Base-by-base conservation (phyloP, 2,888 invertebrate species). In the Ormyrus thymus region DNA sequence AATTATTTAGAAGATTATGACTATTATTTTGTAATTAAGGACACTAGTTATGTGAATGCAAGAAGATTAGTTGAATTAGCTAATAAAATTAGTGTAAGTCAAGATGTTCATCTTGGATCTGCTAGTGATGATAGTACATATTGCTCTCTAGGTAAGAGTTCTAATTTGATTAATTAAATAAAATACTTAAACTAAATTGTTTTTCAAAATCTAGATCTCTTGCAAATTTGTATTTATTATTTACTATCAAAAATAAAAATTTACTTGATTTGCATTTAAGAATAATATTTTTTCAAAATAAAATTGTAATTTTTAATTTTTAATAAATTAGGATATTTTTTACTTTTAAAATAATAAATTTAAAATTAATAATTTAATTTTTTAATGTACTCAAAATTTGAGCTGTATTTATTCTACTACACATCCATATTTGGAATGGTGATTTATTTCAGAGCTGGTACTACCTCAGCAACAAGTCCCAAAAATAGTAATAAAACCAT, bases 1-100 rank as follows among this genome's bases (percentile, higher is more conserved):
- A 97, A 97, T 89, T 97, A 95, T 90, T 91, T 95, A 53, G 95
- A 97, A 85, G 96, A 95, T 84, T 98, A 95, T 90, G 97, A 98
- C 90, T 98, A 96, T 91, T 98, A 97, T 91, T 95, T 97, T 88
- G 91, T 99, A 69, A 93, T 96, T 65, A 94, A 95, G 61, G 98
- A 98, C 90, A 92, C 93, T 7, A 94, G 95, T 0, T 98, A 95
- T 88, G 92, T 98, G 71, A 96, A 98, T 89, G 95, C 95, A 0
- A 93, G 95, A 64, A 93, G 93, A 73, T 90, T 98, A 66, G 91
- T 93, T 46, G 92, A 95, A 79, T 91, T 97, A 74, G 94, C 96
- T 7, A 93, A 93, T 62, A 93, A 93, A 86, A 93, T 97, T 81
- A 97, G 97, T 88, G 95, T 97, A 74, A 95, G 95, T 84, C 94